Base-by-base conservation (phyloP, 2,888 invertebrate species). In the Agrotis exclamationis region DNA sequence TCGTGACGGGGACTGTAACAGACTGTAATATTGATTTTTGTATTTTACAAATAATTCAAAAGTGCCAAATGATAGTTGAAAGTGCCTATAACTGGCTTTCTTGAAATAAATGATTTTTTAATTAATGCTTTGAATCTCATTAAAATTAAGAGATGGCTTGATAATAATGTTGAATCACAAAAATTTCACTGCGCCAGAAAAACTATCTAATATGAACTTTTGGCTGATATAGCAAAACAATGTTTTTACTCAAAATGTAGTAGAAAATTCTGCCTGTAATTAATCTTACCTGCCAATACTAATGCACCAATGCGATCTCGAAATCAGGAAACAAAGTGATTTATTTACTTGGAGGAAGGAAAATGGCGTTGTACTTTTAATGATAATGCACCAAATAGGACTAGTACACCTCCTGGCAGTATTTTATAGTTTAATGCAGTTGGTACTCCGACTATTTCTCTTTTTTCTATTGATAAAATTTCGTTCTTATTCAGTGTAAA, bases 201-300 rank as follows among this genome's bases (percentile, higher is more conserved):
- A 22, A 39, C 14, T 14, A 5, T 20, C 2, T 14, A 6, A 22
- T 7, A 20, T 47, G 1, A 16, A 39, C 16, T 5, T 33, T 20
- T 22, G 6, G n/a, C 14, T n/a, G n/a, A n/a, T n/a, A n/a, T n/a
- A n/a, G n/a, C n/a, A n/a, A 24, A 58, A 44, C 28, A 53, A 45
- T 4, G 5, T 28, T 24, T 0, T 22, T 13, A 0, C 16, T n/a
- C 24, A 22, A 60, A 60, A 47, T 22, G 20, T 11, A 13, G n/a
- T 14, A 14, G 13, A 53, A 48, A 51, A 48, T 14, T 63, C 60
- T 50, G 56, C 45, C 67, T 62, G 45, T 48, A n/a, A 53, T 68
- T 22, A 11, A 77, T 80, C 50, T 54, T 63, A 44, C 56, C 76
- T 68, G 57, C 24, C 57, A 80, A 67, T 54, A 59, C n/a, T 63